Base-by-base conservation (phyloP, 2,888 invertebrate genomes). In the Eulithis prunata region DNA sequence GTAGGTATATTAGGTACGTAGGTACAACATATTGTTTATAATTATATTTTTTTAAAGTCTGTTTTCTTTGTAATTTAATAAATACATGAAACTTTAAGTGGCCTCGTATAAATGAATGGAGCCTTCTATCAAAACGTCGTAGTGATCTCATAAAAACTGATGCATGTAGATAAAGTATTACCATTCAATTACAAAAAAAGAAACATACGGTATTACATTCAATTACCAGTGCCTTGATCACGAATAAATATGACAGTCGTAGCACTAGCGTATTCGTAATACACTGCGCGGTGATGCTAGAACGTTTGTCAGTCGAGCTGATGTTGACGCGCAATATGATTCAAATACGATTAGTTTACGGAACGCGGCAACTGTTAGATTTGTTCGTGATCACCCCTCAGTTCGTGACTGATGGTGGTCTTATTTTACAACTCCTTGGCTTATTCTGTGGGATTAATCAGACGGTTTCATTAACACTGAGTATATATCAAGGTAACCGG, bases 381-480 rank as follows among this genome's bases (percentile, higher is more conserved):
- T 21, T 21, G 21, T 21, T 21, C 21, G 21, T 21, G 21, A 21
- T 21, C 7, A 55, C 32, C 32, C 5, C 49, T 62, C 53, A 51
- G 56, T 46, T 64, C 53, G 57, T 67, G 62, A 67, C 57, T 64
- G 60, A 67, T 59, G 64, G 64, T 60, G 57, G 59, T 62, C 62
- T 62, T 61, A 67, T 59, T 66, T 58, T 58, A 57, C 64, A 56
- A 47, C 59, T 66, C 43, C 43, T 21, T 47, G 13, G 32, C 43
- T 49, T 47, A 47, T 47, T 21, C 57, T 47, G 28, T 53, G 41
- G 57, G 53, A 63, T 63, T 59, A 62, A 66, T 66, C 62, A 66
- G 49, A 13, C 47, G 13, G 57, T 56, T 66, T 66, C 59, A 62
- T 66, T 66, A 62, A 51, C 57, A 59, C 55, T 58, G 38, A 36